A percentile compares a stretch with the other conserved stretches of the same genome.
phyloP scores from a whole-genome alignment of 2,888 invertebrate genomes.

The Eristalis tenax region DNA sequence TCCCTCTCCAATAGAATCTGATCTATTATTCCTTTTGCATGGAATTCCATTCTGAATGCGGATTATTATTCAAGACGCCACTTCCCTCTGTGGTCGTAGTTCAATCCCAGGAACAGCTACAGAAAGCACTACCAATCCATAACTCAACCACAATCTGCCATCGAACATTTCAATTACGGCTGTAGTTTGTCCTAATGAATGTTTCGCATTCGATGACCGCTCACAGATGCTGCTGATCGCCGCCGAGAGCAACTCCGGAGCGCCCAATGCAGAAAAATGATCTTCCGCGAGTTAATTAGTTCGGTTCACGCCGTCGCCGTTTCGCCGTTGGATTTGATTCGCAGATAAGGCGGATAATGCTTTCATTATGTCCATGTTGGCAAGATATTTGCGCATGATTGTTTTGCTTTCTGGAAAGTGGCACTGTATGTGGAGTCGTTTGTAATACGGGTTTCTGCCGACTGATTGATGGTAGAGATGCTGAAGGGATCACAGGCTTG shows the following conservation, averaged over 20 bases:
- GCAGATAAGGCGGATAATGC: conserved; percentile 2
- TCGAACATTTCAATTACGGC: conserved; percentile 13
- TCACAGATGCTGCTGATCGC: not conserved
- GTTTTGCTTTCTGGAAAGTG: conserved; percentile 9
- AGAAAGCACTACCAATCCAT: not conserved
- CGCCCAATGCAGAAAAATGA: not conserved
- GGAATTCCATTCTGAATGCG: not conserved
- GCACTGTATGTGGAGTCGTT: not conserved
- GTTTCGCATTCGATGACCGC: not conserved
- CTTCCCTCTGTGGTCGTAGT: not conserved
- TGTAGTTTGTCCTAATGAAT: conserved; percentile 6
- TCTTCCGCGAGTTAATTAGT: conserved; percentile 18
- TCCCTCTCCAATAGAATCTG: too few relatives aligned
- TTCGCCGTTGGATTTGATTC: not conserved
- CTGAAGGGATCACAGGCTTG: too few relatives aligned
- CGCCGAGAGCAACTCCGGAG: not conserved
- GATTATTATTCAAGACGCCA: not conserved
- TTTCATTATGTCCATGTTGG: not conserved
- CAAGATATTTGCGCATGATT: not conserved
- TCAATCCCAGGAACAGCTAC: too few relatives aligned
- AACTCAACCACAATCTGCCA: conserved; percentile 3
- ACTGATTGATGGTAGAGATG: not conserved
- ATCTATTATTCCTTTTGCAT: too few relatives aligned
- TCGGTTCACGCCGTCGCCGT: conserved; percentile 3
- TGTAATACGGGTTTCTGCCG: not conserved